Conservation (phyloP, 2,888 invertebrate genomes). For the Arrhopalites spinosus region DNA sequence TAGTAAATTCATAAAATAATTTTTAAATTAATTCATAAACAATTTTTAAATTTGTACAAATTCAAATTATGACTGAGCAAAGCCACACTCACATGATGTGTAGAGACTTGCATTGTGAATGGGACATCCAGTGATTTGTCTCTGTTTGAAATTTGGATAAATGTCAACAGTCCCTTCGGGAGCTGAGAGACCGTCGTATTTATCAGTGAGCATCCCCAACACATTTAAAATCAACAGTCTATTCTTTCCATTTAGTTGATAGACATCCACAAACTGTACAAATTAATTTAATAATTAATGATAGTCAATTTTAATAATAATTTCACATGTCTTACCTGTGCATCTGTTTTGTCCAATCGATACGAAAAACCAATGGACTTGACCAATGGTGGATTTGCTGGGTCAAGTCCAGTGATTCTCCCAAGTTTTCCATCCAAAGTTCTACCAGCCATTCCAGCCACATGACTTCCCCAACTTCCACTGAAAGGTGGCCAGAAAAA, state of each 20-base stretch:
- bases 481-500: no score
- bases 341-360: conserved; percentile 47
- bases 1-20: conserved; percentile 6
- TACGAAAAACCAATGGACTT: conserved; percentile 46
- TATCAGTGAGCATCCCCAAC: conserved; percentile 19
- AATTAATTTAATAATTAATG: no score
- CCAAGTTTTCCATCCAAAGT: conserved; percentile 48
- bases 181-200: conserved; percentile 34
- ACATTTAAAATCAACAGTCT: conserved; percentile 32
- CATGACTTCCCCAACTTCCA: conserved; percentile 42
- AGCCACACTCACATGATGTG: conserved; percentile 25
- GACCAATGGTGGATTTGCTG: conserved; percentile 52
- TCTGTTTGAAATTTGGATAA: conserved; percentile 41
- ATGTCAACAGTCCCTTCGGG: conserved; percentile 43
- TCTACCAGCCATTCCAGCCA: conserved; percentile 51
- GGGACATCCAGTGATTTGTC: conserved; percentile 26
- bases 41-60: no score
- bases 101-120: conserved; percentile 24
- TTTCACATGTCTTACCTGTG: conserved; percentile 35
- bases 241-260: conserved; percentile 39
- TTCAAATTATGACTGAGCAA: background rate
- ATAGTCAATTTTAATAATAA: no score
- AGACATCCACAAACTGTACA: background rate
- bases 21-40: no score
- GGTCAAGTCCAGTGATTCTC: conserved; percentile 54